Percentiles rank a stretch among this genome's conserved stretches.
Conservation (phyloP, 2,113 vertebrate genomes). For the Oncorhynchus masou region DNA sequence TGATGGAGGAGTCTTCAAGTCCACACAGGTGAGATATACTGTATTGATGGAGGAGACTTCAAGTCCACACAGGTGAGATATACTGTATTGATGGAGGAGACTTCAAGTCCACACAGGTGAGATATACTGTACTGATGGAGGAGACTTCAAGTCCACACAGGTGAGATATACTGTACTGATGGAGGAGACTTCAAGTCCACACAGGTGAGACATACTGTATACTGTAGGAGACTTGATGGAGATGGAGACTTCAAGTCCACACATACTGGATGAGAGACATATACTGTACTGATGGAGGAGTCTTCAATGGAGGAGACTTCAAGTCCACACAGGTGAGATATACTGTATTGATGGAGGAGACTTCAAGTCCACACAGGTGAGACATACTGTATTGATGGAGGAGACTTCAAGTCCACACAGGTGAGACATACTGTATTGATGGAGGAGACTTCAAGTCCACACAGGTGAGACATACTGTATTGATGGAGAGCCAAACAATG, state of each 20-base stretch:
- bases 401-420: conserved; percentile 71
- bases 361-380: conserved; percentile 61
- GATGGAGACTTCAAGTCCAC: conserved; percentile 72
- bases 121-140: conserved; percentile 34
- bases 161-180: conserved; percentile 13
- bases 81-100: not conserved
- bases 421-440: conserved; percentile 11
- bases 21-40: not conserved
- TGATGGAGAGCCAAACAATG: not conserved
- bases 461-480: conserved; percentile 50
- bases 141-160: conserved; percentile 71
- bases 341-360: conserved; percentile 59
- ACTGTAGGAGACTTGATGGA: conserved; percentile 68
- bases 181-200: conserved; percentile 69
- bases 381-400: conserved; percentile 32
- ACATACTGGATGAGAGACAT: conserved; percentile 50
- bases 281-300: conserved; percentile 39
- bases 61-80: no score
- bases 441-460: conserved; percentile 69
- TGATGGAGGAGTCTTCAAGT: no score
- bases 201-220: conserved; percentile 33
- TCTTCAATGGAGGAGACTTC: conserved; percentile 73
- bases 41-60: not conserved
- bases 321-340: conserved; percentile 53
- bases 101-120: conserved; percentile 61